Conservation (phyloP, 2,113 vertebrate species). For the Philantomba maxwellii region DNA sequence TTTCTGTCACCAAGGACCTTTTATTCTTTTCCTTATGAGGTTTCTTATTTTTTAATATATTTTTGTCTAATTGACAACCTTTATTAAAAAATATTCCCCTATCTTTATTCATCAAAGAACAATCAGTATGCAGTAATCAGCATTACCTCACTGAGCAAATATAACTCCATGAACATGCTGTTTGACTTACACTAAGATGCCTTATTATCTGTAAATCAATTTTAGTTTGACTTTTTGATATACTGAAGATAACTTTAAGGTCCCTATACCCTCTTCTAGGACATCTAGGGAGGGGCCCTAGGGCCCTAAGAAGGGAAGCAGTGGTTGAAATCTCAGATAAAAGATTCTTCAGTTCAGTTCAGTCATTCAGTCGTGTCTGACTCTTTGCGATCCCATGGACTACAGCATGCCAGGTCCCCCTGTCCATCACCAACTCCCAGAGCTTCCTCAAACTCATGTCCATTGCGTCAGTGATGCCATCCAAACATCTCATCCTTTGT, state of each 20-base stretch:
- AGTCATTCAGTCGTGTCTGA: background rate
- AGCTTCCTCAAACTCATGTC: background rate
- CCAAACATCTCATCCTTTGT: background rate
- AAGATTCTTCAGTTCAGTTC: background rate
- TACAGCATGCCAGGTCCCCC: background rate
- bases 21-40: background rate
- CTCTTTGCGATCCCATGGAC: background rate
- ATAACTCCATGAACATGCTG: background rate
- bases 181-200: conserved; percentile 6
- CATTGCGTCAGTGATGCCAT: background rate
- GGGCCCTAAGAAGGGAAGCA: background rate
- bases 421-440: background rate
- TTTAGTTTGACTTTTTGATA: background rate
- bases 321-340: background rate
- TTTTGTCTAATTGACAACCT: conserved; percentile 32
- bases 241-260: background rate
- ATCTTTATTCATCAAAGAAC: conserved; percentile 36
- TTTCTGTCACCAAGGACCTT: background rate
- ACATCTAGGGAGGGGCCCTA: background rate
- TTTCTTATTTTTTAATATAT: conserved; percentile 32
- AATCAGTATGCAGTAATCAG: conserved; percentile 2
- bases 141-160: conserved; percentile 27
- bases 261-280: background rate
- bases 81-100: conserved; percentile 39
- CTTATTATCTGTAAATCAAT: conserved; percentile 36